Conservation (phyloP, 2,113 vertebrate species). For the Phrynosoma platyrhinos region DNA sequence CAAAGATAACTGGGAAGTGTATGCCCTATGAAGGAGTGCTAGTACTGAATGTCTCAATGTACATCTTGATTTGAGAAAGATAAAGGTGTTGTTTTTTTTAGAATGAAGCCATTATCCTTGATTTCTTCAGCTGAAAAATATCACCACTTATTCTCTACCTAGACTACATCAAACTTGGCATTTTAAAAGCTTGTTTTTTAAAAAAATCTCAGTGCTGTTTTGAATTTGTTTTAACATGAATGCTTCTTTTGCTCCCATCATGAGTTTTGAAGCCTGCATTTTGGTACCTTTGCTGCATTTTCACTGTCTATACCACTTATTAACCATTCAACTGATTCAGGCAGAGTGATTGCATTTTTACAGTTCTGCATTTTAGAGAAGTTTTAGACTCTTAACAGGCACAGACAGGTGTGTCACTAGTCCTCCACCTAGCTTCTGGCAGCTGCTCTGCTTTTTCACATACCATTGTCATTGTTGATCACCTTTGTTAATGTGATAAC, state of each 20-base stretch:
- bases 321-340: constrained; percentile 72
- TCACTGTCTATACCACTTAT: constrained; percentile 63
- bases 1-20: fast-evolving
- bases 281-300: constrained; percentile 59
- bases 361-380: constrained; percentile 61
- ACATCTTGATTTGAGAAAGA: constrained; percentile 22
- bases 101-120: constrained; percentile 65
- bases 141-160: constrained; percentile 73
- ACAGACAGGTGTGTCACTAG: constrained; percentile 65
- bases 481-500: constrained; percentile 47
- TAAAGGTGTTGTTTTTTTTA: constrained; percentile 51
- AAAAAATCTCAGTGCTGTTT: constrained; percentile 74
- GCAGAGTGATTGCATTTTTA: constrained; percentile 68
- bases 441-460: constrained; percentile 47
- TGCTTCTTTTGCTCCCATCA: constrained; percentile 61
- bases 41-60: background rate
- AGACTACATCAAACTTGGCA: constrained; percentile 81
- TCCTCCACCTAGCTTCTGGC: constrained; percentile 63
- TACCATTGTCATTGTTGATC: constrained; percentile 68
- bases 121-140: constrained; percentile 74
- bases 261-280: constrained; percentile 51
- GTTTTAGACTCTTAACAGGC: constrained; percentile 69
- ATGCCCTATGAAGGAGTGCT: background rate
- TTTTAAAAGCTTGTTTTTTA: constrained; percentile 80
- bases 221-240: constrained; percentile 75